Conservation (phyloP, 2,797 vertebrate genomes). For the Poecilia wingei region DNA sequence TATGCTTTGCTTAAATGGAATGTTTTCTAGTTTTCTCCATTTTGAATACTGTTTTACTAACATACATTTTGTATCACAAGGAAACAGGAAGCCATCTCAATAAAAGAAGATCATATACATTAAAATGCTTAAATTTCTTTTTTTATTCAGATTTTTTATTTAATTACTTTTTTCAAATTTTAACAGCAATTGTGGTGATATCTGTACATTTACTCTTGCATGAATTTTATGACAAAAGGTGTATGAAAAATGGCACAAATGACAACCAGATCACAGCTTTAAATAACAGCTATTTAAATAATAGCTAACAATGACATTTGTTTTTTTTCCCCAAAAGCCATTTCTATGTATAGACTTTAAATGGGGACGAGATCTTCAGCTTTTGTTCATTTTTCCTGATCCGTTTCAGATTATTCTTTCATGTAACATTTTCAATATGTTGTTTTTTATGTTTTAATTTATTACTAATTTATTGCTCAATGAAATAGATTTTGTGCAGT, state of each 20-base stretch:
- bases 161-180: no score
- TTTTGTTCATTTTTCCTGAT: not conserved
- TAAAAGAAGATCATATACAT: not conserved
- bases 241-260: no score
- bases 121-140: not conserved
- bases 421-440: not conserved
- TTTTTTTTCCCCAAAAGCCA: no score
- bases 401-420: not conserved
- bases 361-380: not conserved
- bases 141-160: not conserved
- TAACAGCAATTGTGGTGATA: no score
- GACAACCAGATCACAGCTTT: no score
- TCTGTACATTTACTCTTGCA: no score
- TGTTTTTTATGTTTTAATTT: not conserved
- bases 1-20: not conserved
- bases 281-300: no score
- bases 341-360: no score
- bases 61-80: not conserved
- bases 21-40: not conserved
- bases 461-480: not conserved
- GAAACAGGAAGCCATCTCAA: not conserved
- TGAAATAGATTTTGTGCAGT: not conserved
- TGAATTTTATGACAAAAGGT: no score
- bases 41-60: not conserved
- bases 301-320: no score